phyloP scores from a whole-genome alignment of 1,140 invertebrate genomes.

The Philopotamus ludificatus region DNA sequence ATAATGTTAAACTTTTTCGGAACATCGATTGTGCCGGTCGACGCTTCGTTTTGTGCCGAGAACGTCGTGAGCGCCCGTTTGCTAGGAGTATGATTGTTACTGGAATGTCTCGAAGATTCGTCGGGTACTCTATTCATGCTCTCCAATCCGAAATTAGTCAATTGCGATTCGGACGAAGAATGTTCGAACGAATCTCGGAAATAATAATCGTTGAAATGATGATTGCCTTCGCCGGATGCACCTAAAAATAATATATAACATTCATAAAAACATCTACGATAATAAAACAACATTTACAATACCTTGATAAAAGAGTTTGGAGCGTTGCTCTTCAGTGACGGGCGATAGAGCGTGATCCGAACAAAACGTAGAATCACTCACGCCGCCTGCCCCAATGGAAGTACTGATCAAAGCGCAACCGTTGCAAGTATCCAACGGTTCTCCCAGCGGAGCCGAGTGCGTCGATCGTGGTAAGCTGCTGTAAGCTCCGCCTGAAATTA shows the following conservation, averaged over 20 bases:
- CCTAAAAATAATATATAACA: conserved; percentile 24
- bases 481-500: conserved; percentile 60
- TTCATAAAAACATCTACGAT: not conserved
- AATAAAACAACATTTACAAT: not conserved
- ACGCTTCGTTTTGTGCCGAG: conserved; percentile 41
- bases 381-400: conserved; percentile 53
- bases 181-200: conserved; percentile 76
- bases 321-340: conserved; percentile 48
- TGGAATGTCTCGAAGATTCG: conserved; percentile 48
- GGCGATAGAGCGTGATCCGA: conserved; percentile 47
- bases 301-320: conserved; percentile 41
- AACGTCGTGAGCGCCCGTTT: conserved; percentile 50
- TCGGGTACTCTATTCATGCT: conserved; percentile 48
- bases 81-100: conserved; percentile 59
- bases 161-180: conserved; percentile 71
- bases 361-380: conserved; percentile 45
- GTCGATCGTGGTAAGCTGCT: conserved; percentile 79
- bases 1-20: conserved; percentile 59
- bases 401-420: conserved; percentile 52
- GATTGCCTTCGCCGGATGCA: conserved; percentile 44
- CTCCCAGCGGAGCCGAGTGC: conserved; percentile 68
- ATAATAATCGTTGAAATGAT: conserved; percentile 63
- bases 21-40: conserved; percentile 11
- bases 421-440: conserved; percentile 55
- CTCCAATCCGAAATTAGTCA: conserved; percentile 54